Percentiles rank a stretch among this genome's conserved stretches.
phyloP scores from a whole-genome alignment of 2,797 vertebrate species.

The Catharus ustulatus region DNA sequence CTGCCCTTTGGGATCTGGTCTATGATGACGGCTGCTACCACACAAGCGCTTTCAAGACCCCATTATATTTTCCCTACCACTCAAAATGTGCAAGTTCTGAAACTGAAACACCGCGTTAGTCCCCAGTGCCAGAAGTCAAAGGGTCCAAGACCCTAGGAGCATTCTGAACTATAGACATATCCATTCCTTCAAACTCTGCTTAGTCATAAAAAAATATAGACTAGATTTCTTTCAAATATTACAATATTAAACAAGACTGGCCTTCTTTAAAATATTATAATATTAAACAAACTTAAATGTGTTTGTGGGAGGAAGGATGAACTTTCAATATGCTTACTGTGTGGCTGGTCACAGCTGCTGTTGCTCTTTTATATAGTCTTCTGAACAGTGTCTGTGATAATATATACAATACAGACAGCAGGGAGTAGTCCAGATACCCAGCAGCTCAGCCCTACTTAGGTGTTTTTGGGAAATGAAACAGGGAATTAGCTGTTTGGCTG shows the following conservation, averaged over 20 bases:
- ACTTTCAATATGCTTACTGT: background rate
- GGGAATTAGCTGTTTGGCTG: background rate
- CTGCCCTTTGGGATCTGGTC: background rate
- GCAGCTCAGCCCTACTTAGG: background rate
- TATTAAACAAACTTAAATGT: background rate
- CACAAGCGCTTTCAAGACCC: background rate
- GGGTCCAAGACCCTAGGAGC: background rate
- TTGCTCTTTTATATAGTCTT: background rate
- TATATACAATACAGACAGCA: background rate
- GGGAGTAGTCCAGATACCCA: background rate
- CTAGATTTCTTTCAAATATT: background rate
- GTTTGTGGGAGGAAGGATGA: background rate
- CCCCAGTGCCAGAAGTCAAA: background rate
- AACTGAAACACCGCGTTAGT: background rate
- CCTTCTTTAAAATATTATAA: background rate
- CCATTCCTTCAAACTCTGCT: background rate
- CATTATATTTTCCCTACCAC: background rate
- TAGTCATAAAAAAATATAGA: background rate
- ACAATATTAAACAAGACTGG: background rate
- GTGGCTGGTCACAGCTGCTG: background rate
- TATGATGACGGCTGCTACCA: background rate
- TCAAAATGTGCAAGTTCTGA: background rate
- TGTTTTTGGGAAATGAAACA: background rate
- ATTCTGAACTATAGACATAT: background rate
- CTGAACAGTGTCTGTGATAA: background rate